These are phyloP conservation scores for Pegea sp. DNA, from an alignment of 23 tunicate species.

Conservation along the genomic window DNA sequence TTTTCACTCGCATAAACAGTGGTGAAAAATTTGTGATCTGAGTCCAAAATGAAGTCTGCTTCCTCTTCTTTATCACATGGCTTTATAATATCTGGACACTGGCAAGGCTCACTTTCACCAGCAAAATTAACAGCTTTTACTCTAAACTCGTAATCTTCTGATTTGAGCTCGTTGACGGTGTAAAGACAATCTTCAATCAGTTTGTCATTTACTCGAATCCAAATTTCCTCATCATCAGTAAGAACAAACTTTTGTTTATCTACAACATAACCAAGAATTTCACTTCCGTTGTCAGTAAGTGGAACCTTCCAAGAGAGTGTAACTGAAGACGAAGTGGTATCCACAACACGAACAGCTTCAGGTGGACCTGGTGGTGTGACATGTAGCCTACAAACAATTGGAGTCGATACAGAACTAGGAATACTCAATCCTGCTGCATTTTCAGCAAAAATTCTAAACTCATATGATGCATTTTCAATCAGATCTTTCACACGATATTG, in stretches of 20 bases:
- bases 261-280: conserved; percentile 65
- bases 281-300: conserved; percentile 65
- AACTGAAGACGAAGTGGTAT: conserved; percentile 73
- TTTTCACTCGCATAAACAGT: conserved; percentile 43
- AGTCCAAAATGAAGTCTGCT: conserved; percentile 47
- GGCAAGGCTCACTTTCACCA: conserved; percentile 41
- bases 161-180: conserved; percentile 46
- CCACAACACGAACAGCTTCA: conserved; percentile 18
- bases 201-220: conserved; percentile 60
- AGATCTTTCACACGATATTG: conserved; percentile 37
- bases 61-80: conserved; percentile 66
- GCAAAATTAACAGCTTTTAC: conserved; percentile 65
- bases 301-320: conserved; percentile 62
- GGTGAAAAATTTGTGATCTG: conserved; percentile 46
- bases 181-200: conserved; percentile 20
- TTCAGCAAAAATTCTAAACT: conserved; percentile 79
- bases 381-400: conserved; percentile 39
- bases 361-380: conserved; percentile 73
- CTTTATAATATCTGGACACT: conserved; percentile 40
- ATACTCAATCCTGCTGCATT: conserved; percentile 71
- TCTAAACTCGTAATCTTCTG: conserved; percentile 34
- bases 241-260: conserved; percentile 30
- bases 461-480: conserved; percentile 59
- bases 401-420: conserved; percentile 31
- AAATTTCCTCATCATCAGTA: conserved; percentile 18